phyloP scores from a whole-genome alignment of 2,113 vertebrate species.

The Coptodon bakossiorum region DNA sequence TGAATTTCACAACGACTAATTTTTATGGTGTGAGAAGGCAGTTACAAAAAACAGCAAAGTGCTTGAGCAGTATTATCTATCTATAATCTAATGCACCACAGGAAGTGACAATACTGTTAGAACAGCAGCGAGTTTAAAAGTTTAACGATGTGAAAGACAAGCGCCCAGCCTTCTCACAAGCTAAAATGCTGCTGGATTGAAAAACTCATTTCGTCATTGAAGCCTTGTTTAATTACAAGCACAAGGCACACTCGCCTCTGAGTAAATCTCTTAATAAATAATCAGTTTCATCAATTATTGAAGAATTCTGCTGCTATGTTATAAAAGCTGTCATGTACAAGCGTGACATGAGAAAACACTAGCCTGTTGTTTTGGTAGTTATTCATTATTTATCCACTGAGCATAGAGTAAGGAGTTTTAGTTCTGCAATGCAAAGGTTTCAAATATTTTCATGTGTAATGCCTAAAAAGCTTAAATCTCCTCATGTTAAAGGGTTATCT shows the following conservation, averaged over 20 bases:
- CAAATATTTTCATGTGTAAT: neutral
- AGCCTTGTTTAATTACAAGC: neutral
- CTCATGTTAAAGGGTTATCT: neutral
- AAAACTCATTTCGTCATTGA: neutral
- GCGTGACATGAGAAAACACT: neutral
- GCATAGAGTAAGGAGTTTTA: neutral
- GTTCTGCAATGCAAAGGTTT: neutral
- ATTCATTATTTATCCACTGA: neutral
- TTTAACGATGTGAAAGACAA: neutral
- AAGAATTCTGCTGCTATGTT: neutral
- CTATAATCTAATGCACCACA: neutral
- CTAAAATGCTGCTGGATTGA: neutral
- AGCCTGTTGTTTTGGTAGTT: neutral
- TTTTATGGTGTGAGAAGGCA: neutral
- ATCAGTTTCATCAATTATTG: neutral
- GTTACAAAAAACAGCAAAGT: neutral
- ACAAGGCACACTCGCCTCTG: neutral
- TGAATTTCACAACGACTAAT: accelerated
- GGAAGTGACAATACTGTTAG: neutral
- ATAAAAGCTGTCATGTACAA: neutral
- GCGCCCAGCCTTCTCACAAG: neutral
- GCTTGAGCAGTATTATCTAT: neutral
- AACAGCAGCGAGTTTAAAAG: neutral
- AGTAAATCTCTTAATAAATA: neutral
- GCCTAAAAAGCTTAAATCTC: neutral